Base-by-base conservation (phyloP, 2,797 vertebrate species). In the Typhlichthys eigenmanni region DNA sequence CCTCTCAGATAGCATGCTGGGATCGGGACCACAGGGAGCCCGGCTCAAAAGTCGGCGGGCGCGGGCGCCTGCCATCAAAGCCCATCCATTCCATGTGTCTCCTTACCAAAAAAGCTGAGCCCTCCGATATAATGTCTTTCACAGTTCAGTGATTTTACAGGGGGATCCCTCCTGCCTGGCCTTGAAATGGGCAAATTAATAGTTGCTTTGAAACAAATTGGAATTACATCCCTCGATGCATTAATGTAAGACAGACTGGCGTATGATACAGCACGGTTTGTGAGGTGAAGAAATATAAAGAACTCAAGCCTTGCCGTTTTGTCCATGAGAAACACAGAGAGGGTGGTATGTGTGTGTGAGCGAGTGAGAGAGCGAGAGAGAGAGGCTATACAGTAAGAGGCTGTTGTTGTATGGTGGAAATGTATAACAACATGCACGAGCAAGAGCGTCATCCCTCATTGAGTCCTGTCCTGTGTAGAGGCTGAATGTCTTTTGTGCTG, bases 111-210 rank as follows among this genome's bases (percentile, higher is more conserved):
- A 49, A 82, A 82, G 68, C 62, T 51, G 56, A 93, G 91, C 89
- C 90, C 91, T 93, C 89, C 90, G 92, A 93, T 16, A 94, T 95
- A 95, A 95, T 94, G 94, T 91, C 87, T 95, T 95, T 94, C 91
- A 94, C 86, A 92, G 93, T 94, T 95, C 92, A 94, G 75, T 63
- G 79, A 80, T 89, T 94, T 95, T 93, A 93, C 94, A 93, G 92
- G 92, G 91, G 92, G 89, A 92, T 89, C 84, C 86, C 86, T 95
- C 91, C 95, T 91, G 91, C 91, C 93, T 91, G 91, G 91, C 87
- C 93, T 92, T 88, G 87, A 94, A 95, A 95, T 92, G 91, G 93
- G 91, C 87, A 95, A 95, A 96, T 96, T 94, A 96, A 97, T 95
- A 90, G 91, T 93, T 94, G 91, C 92, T 92, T 92, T 93, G 92